phyloP scores from a whole-genome alignment of 1,140 invertebrate genomes.

The Listronotus oregonensis region DNA sequence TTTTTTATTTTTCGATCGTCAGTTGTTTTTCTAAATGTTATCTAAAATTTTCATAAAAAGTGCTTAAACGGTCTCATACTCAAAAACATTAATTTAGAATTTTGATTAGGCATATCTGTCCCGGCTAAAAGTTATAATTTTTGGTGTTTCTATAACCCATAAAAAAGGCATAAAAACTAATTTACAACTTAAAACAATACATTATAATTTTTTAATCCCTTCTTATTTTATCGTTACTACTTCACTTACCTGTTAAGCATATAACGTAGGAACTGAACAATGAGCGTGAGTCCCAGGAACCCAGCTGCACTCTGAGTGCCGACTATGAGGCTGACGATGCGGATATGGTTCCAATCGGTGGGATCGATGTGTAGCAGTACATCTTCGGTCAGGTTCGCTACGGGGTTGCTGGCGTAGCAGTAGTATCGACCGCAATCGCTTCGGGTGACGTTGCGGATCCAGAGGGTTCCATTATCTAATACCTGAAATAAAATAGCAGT shows the following conservation, averaged over 20 bases:
- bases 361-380: slow-evolving; percentile 80
- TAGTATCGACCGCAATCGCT: slow-evolving; percentile 86
- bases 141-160: too few species aligned
- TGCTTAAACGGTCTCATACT: too few species aligned
- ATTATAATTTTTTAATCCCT: too few species aligned
- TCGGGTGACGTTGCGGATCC: slow-evolving; percentile 64
- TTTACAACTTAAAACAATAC: too few species aligned
- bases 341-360: slow-evolving; percentile 78
- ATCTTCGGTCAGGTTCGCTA: slow-evolving; percentile 74
- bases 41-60: too few species aligned
- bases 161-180: too few species aligned
- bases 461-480: slow-evolving; percentile 61
- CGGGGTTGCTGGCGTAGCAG: slow-evolving; percentile 83
- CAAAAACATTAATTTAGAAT: too few species aligned
- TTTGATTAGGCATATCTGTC: too few species aligned
- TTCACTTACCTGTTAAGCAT: slow-evolving; percentile 72
- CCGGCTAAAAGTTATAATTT: too few species aligned
- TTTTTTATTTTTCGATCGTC: too few species aligned
- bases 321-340: slow-evolving; percentile 81
- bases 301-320: slow-evolving; percentile 76
- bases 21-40: too few species aligned
- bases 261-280: slow-evolving; percentile 75
- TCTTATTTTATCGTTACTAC: too few species aligned
- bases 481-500: slow-evolving; percentile 48
- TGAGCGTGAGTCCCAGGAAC: slow-evolving; percentile 79